Percentiles rank a stretch among this genome's conserved stretches.
Conservation (phyloP, 2,113 vertebrate genomes). For the Nerophis lumbriciformis region DNA sequence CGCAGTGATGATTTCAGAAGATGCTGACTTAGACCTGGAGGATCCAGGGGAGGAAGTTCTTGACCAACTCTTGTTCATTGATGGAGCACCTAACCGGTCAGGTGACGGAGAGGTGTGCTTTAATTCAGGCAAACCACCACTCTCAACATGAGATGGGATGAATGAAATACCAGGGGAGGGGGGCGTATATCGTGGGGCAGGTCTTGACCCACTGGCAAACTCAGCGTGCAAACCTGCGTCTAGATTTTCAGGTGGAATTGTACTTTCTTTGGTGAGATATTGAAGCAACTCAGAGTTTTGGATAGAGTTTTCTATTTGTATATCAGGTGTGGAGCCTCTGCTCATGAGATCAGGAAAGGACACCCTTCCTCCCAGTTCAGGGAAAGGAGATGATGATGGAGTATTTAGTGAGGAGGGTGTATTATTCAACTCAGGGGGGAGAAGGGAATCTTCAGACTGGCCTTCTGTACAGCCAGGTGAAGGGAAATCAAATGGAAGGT, state of each 20-base stretch:
- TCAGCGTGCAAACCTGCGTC: conserved; percentile 20
- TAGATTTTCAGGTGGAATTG: conserved; percentile 27
- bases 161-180: conserved; percentile 47
- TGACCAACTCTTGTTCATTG: conserved; percentile 1
- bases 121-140: conserved; percentile 29
- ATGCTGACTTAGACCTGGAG: conserved; percentile 18
- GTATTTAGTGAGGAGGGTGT: conserved; percentile 22
- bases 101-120: conserved; percentile 25
- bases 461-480: conserved; percentile 22
- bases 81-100: conserved; percentile 17
- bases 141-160: conserved; percentile 32
- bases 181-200: conserved; percentile 40
- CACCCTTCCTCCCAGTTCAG: conserved; percentile 47
- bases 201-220: conserved; percentile 33
- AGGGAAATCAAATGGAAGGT: conserved; percentile 24
- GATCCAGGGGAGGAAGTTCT: conserved; percentile 42
- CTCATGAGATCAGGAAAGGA: conserved; percentile 61
- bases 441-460: conserved; percentile 21
- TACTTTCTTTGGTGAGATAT: conserved; percentile 5
- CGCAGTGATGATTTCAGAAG: conserved; percentile 22
- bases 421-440: conserved; percentile 30
- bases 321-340: conserved; percentile 54
- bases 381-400: conserved; percentile 43
- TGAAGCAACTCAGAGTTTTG: conserved; percentile 33
- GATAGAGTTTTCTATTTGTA: conserved; percentile 24